Evolutionary conservation across 1,140 invertebrate species (phyloP).

Genomic region (Pogonomyrmex californicus): DNA sequence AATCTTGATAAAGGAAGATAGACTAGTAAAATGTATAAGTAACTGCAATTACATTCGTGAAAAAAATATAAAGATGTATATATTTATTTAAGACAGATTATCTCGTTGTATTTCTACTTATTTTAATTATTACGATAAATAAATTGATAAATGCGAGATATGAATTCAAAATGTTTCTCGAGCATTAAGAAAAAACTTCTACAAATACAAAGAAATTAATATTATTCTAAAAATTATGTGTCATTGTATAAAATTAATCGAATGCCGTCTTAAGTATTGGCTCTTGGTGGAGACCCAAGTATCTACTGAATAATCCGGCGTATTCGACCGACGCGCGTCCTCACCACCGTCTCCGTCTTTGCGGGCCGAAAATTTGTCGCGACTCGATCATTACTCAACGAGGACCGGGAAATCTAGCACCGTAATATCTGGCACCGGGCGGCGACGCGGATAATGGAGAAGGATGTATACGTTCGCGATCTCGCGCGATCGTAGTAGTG

Average conservation of each 20-base stretch:
- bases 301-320: constrained; percentile 30
- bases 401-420: constrained; percentile 43
- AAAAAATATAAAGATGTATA: background rate
- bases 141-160: background rate
- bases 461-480: constrained; percentile 68
- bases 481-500: constrained; percentile 69
- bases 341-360: background rate
- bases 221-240: background rate
- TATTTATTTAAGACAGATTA: background rate
- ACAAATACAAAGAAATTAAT: background rate
- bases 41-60: background rate
- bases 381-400: constrained; percentile 56
- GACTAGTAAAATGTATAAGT: background rate
- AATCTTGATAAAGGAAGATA: background rate
- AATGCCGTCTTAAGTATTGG: background rate
- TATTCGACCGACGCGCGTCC: constrained; percentile 20
- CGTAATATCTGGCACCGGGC: constrained; percentile 38
- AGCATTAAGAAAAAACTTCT: background rate
- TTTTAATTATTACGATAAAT: background rate
- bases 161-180: background rate
- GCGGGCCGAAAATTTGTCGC: constrained; percentile 50
- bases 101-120: background rate
- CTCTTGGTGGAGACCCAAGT: background rate
- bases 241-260: background rate
- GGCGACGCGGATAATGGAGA: constrained; percentile 57